Evolutionary conservation across 2,888 invertebrate genomes (phyloP), one percentile per base, ranked within the genome.

Genomic region (Petrolisthes cinctipes): DNA sequence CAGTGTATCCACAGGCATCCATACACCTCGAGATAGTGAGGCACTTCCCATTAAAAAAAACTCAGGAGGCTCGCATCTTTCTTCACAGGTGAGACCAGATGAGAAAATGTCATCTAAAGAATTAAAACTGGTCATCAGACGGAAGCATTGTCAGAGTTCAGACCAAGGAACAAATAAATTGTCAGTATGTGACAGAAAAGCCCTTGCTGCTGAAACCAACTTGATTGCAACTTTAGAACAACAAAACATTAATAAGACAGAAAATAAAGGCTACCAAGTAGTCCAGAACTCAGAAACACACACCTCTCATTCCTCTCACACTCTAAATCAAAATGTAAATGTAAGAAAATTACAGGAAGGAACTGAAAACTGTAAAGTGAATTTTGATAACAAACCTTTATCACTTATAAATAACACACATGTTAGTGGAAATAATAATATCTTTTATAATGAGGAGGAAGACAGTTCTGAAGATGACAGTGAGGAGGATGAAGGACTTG

Each of bases 31-130:
- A 79, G 51, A 73, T 54, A 80, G n/a, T 83, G 82, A 78, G 3
- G 20, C 78, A 5, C 82, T 82, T 17, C 71, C 82, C 20, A 20
- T 17, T 56, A 73, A 71, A n/a, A n/a, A n/a, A 56, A 66, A 71
- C 68, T 71, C 11, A 5, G 57, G 66, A 51, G n/a, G 71, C 7
- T 20, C 66, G 5, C 83, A 83, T 83, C 61, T 68, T 61, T 37
- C 86, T 37, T 80, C 83, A 80, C 66, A 75, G 82, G 78, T 83
- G 54, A 83, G 76, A 76, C 82, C 78, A 83, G 82, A 80, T 73
- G 81, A 56, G 75, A 82, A 9, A 86, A 81, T 71, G 75, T 71
- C 86, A 82, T 56, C 37, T 76, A 56, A 73, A 78, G 61, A 82
- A 37, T 23, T 76, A 20, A 86, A 86, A 66, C 82, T 82, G 76